These are phyloP conservation scores for Brachylomia viminalis DNA, from an alignment of 2,888 invertebrate species.

Conservation along the genomic window DNA sequence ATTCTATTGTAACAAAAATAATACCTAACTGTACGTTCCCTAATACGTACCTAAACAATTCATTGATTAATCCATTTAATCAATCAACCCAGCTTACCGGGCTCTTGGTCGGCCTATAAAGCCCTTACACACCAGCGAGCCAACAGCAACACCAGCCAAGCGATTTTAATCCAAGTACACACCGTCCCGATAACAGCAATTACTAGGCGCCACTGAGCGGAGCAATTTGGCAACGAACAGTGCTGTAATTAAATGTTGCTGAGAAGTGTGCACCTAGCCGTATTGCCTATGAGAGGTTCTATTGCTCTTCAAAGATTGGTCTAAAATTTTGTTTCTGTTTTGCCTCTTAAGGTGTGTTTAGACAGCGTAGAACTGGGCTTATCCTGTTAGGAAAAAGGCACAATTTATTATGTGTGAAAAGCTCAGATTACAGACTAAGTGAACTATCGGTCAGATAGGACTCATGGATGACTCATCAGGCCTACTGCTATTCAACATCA, in stretches of 20 bases:
- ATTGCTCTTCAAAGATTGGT: conserved; percentile 14
- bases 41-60: conserved; percentile 20
- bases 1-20: background rate
- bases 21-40: background rate
- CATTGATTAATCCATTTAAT: conserved; percentile 51
- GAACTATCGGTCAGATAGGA: background rate
- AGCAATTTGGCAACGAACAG: conserved; percentile 59
- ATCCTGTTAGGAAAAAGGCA: too few species aligned
- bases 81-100: conserved; percentile 49
- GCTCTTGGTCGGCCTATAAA: conserved; percentile 18
- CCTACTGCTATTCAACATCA: too few species aligned
- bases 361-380: background rate
- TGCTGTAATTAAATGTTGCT: conserved; percentile 60
- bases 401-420: background rate
- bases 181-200: conserved; percentile 53
- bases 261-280: conserved; percentile 47
- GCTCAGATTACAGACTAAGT: background rate
- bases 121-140: conserved; percentile 37
- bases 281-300: conserved; percentile 38
- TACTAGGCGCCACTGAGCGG: conserved; percentile 52
- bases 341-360: background rate
- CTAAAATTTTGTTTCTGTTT: conserved; percentile 9
- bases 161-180: conserved; percentile 42
- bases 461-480: too few species aligned
- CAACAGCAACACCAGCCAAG: conserved; percentile 30